Base-by-base conservation (phyloP, 2,113 vertebrate species). In the Dolichotis patagonum region DNA sequence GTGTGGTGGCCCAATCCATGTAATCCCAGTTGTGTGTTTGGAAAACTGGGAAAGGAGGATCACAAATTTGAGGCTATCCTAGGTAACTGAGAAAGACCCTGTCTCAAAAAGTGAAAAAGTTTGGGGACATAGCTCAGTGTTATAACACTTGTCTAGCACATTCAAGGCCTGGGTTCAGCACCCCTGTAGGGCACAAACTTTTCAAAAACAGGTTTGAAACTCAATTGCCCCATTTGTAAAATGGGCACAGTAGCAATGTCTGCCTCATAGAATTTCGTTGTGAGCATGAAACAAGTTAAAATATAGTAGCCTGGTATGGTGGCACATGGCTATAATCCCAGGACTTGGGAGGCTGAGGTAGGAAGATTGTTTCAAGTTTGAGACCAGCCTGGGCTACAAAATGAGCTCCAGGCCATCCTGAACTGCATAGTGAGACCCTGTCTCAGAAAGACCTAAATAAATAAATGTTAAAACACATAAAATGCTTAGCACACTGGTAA, bases 201-300 rank as follows among this genome's bases (percentile, higher is more conserved):
- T 73, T 43, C 30, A 1, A 43, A 43, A 80, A 46, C n/a, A 80
- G 46, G 13, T 80, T 30, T 83, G 58, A 65, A 38, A 86, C 69
- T 92, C 28, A 24, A 58, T 78, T 86, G 26, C 56, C 41, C 26
- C n/a, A 78, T 78, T 67, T 87, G 20, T 85, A 75, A 94, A 60
- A 69, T 77, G 71, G 19, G 9, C 35, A 63, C 73, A 52, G 28
- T 67, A 85, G 7, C 65, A 82, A 49, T 46, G 38, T 4, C n/a
- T 75, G 22, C 32, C 75, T 86, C 28, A 78, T 38, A 58, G 38
- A 67, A 91, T 65, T 58, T 84, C 22, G 2, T 83, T 46, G 2
- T 75, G 67, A 73, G 19, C 13, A 69, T 73, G 94, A 88, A 90
- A 49, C 41, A 90, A 91, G 60, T 81, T 81, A 91, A 89, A 96